Conservation (phyloP, 2,888 invertebrate species). For the Notodonta ziczac region DNA sequence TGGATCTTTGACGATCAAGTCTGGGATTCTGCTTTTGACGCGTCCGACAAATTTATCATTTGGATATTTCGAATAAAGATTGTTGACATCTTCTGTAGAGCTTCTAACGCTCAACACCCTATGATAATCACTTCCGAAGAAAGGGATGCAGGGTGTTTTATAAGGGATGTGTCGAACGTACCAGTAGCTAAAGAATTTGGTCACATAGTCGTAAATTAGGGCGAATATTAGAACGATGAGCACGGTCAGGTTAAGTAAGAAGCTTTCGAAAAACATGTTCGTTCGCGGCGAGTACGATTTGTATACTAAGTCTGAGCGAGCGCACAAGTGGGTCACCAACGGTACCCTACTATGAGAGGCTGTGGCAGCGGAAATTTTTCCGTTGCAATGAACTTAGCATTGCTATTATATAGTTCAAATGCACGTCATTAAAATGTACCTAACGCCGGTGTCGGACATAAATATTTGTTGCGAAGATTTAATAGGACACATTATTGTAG, state of each 20-base stretch:
- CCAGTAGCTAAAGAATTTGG: constrained; percentile 81
- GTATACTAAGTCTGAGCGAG: constrained; percentile 53
- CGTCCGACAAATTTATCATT: constrained; percentile 70
- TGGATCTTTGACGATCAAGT: constrained; percentile 75
- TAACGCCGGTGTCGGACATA: too few relatives aligned
- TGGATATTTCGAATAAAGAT: constrained; percentile 58
- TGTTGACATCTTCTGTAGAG: constrained; percentile 68
- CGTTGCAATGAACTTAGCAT: constrained; percentile 56
- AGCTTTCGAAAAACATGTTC: constrained; percentile 81
- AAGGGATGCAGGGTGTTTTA: constrained; percentile 60
- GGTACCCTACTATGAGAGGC: constrained; percentile 49
- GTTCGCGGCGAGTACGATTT: constrained; percentile 53
- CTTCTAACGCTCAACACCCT: constrained; percentile 65
- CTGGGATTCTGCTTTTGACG: constrained; percentile 75
- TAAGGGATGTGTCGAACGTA: constrained; percentile 74
- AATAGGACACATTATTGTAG: too few relatives aligned
- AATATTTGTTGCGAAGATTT: too few relatives aligned
- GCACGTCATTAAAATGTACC: too few relatives aligned
- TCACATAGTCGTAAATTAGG: constrained; percentile 72
- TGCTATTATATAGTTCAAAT: constrained; percentile 13
- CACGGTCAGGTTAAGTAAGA: constrained; percentile 66
- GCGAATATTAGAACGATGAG: constrained; percentile 62
- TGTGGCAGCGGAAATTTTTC: constrained; percentile 18
- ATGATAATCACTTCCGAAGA: constrained; percentile 74
- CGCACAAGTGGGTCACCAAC: constrained; percentile 71